Conservation (phyloP, 2,113 vertebrate species). For the Mormoops blainvillei region DNA sequence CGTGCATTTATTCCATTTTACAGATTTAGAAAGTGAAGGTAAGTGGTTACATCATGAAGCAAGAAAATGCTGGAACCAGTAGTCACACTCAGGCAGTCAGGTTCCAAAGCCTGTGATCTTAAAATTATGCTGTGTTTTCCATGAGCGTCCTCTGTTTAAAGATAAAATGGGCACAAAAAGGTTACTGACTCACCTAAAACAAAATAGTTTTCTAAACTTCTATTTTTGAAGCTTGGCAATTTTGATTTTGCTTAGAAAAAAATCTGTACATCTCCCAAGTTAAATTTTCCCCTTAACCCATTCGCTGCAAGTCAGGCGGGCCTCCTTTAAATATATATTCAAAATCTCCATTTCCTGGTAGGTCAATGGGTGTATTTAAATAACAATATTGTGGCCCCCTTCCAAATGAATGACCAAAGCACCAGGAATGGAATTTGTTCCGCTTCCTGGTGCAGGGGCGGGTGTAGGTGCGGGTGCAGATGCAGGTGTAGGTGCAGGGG, state of each 20-base stretch:
- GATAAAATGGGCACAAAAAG: background rate
- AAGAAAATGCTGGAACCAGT: background rate
- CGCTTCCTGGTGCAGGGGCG: background rate
- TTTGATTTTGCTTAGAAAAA: constrained; percentile 11
- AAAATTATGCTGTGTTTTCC: background rate
- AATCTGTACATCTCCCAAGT: background rate
- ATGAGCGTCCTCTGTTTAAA: background rate
- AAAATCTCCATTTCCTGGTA: constrained; percentile 8
- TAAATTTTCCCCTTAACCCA: background rate
- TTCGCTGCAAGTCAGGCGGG: background rate
- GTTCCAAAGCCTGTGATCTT: background rate
- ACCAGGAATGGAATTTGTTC: background rate
- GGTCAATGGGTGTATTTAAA: background rate
- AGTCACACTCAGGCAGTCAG: background rate
- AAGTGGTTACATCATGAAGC: background rate
- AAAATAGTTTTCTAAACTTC: background rate
- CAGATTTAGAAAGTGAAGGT: background rate
- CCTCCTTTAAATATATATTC: background rate
- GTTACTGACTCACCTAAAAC: background rate
- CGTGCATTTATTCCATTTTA: background rate
- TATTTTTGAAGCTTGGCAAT: background rate
- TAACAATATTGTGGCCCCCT: background rate
- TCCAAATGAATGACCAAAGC: background rate
- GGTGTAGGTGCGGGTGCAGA: background rate
- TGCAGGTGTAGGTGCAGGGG: background rate